Conservation (phyloP, 2,888 invertebrate genomes). For the Plagodis dolabraria region DNA sequence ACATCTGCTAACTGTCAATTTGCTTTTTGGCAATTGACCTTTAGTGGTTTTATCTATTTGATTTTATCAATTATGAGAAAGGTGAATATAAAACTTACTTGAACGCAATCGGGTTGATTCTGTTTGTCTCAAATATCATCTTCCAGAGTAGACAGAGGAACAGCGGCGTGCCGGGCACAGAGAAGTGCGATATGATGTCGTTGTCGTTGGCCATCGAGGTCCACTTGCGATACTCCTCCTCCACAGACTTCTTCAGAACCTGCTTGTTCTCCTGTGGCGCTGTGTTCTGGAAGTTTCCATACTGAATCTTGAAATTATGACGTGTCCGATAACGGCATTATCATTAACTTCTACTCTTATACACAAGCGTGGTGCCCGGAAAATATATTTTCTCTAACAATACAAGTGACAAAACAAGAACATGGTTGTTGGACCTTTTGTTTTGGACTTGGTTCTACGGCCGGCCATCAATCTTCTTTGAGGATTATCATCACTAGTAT, state of each 20-base stretch:
- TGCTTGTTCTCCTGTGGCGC: conserved; percentile 95
- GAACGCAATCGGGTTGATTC: conserved; percentile 97
- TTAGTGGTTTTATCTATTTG: too few species aligned
- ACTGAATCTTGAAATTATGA: conserved; percentile 8
- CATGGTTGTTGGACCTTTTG: too few species aligned
- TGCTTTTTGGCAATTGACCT: too few species aligned
- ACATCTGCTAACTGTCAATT: too few species aligned
- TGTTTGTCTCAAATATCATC: conserved; percentile 97
- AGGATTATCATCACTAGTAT: too few species aligned
- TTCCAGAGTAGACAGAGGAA: conserved; percentile 98
- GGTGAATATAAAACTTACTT: conserved; percentile 84
- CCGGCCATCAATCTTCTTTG: too few species aligned
- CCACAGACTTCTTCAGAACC: conserved; percentile 95
- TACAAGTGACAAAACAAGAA: too few species aligned
- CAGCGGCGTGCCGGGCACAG: conserved; percentile 95
- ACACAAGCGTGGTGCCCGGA: too few species aligned
- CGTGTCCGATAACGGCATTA: conserved; percentile 6
- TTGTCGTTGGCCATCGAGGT: conserved; percentile 98
- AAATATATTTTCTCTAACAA: too few species aligned
- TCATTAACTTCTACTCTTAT: too few species aligned
- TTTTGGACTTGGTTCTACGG: too few species aligned
- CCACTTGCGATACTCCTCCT: conserved; percentile 98
- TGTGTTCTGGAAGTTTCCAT: conserved; percentile 83
- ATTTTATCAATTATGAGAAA: neutral
- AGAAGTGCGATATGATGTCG: conserved; percentile 97